Evolutionary conservation across 2,797 vertebrate genomes (phyloP).

Genomic region (Nothura maculosa): DNA sequence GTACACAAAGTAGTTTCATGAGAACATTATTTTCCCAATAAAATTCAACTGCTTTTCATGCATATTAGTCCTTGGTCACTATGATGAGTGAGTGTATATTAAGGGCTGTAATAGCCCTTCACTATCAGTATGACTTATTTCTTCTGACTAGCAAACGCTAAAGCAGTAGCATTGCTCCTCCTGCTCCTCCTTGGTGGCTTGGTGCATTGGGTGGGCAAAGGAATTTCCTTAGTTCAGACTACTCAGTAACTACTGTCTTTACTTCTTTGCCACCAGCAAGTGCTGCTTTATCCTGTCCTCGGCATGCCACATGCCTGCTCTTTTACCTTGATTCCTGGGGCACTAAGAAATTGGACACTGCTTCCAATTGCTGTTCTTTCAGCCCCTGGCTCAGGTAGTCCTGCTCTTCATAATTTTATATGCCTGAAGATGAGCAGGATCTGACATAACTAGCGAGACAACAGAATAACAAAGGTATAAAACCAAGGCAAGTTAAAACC

Average conservation of each 20-base stretch:
- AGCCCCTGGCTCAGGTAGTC: not conserved
- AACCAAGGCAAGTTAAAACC: not conserved
- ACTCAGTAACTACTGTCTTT: not conserved
- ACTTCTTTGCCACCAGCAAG: not conserved
- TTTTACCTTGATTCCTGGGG: not conserved
- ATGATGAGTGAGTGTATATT: not conserved
- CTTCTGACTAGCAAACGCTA: not conserved
- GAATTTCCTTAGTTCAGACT: not conserved
- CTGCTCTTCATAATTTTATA: not conserved
- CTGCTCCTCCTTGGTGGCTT: not conserved
- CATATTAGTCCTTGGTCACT: not conserved
- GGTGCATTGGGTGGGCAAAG: not conserved
- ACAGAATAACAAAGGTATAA: not conserved
- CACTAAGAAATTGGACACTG: too few relatives aligned
- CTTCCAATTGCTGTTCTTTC: not conserved
- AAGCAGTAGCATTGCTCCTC: not conserved
- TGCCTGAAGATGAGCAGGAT: not conserved
- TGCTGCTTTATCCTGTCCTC: not conserved
- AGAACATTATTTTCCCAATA: accelerated
- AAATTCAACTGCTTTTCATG: accelerated
- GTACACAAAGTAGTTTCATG: accelerated
- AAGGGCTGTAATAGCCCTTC: not conserved
- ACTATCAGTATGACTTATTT: not conserved
- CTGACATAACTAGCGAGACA: not conserved
- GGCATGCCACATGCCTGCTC: not conserved